Evolutionary conservation across 2,113 vertebrate species (phyloP), one percentile per base, ranked within the genome.

Genomic region (Triplophysa dalaica): DNA sequence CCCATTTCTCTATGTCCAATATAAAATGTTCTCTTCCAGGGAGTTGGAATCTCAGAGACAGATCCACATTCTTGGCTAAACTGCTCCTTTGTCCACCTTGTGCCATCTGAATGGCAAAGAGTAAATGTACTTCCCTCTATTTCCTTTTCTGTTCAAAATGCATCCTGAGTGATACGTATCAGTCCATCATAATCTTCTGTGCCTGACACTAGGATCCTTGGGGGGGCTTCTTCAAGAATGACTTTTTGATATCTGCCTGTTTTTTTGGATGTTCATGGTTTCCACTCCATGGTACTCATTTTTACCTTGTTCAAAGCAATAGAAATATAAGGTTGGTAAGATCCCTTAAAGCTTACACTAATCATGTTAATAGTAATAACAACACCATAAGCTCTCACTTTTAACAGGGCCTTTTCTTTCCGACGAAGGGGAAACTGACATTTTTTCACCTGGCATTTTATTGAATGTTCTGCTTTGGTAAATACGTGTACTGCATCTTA

Each of bases 101-200:
- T 58, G 17, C 76, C 64, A 48, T 78, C 76, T 41, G 50, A 3
- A 2, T 78, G 50, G 50, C 76, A 78, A 26, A 77, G 75, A n/a
- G 75, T 77, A 63, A 68, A 67, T 19, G 41, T 48, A 67, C 63
- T 67, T n/a, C 43, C 17, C 11, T 67, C 43, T 26, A 16, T 68
- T n/a, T 63, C 5, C 16, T 67, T 26, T 9, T 56, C 64, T 19
- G 64, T 16, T 50, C 64, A 77, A n/a, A 77, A 77, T 1, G 13
- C 29, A 3, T 77, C 62, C 26, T 17, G 48, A 8, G 9, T 63
- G 9, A 54, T 29, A 10, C 56, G 41, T 54, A 77, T 16, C n/a
- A n/a, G n/a, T n/a, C n/a, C n/a, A n/a, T n/a, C n/a, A n/a, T n/a
- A n/a, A n/a, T n/a, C n/a, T n/a, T n/a, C n/a, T n/a, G n/a, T n/a